These are phyloP conservation scores for Vireo altiloquus DNA, from an alignment of 2,113 vertebrate genomes.

Conservation along the genomic window DNA sequence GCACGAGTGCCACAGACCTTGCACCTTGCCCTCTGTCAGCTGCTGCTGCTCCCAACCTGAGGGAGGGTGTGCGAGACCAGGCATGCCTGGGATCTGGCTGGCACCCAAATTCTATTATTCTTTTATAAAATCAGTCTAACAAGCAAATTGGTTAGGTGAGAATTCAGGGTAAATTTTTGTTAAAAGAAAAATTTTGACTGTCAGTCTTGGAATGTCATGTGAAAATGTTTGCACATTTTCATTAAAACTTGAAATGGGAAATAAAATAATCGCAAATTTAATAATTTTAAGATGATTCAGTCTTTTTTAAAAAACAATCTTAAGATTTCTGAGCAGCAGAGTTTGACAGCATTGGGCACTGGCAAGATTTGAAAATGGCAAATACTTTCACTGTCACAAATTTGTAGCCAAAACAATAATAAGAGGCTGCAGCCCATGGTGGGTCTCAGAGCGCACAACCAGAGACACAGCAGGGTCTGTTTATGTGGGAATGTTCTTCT, in stretches of 20 bases:
- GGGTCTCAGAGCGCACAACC: background rate
- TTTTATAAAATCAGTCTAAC: background rate
- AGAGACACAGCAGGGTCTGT: background rate
- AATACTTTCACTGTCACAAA: background rate
- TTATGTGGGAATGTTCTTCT: background rate
- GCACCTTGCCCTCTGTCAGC: accelerated
- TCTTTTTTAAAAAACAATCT: background rate
- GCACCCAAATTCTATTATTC: accelerated
- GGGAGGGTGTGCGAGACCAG: background rate
- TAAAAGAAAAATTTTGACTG: background rate
- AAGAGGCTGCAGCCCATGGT: background rate
- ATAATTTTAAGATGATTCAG: background rate
- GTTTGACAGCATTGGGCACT: background rate
- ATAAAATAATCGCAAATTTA: background rate
- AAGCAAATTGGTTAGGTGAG: background rate
- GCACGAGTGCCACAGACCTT: background rate
- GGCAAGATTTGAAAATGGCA: background rate
- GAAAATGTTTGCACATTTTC: background rate
- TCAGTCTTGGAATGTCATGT: background rate
- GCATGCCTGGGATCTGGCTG: background rate
- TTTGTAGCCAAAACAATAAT: background rate
- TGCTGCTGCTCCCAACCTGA: background rate
- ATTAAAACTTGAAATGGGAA: background rate
- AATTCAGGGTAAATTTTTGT: background rate
- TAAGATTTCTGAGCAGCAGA: background rate